Evolutionary conservation across 2,797 vertebrate species (phyloP).

Genomic region (Mycteria americana): DNA sequence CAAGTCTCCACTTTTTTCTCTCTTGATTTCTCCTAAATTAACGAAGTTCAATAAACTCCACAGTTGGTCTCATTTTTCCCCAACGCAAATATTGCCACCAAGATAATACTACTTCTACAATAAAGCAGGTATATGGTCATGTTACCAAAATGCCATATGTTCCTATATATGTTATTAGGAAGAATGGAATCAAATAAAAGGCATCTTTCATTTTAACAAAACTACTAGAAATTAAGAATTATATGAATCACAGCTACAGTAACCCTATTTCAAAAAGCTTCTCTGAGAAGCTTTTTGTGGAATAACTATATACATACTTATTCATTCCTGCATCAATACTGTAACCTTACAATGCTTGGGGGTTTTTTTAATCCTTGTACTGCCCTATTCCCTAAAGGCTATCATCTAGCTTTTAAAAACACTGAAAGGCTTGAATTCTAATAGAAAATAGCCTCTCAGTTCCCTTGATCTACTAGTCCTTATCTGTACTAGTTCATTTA

Average conservation of each 20-base stretch:
- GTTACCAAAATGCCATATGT: not conserved
- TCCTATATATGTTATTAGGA: not conserved
- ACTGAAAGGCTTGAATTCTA: not conserved
- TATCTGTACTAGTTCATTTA: not conserved
- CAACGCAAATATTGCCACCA: not conserved
- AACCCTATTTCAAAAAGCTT: not conserved
- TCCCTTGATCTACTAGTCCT: not conserved
- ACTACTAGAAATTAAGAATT: not conserved
- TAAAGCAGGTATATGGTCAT: not conserved
- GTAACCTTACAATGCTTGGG: not conserved
- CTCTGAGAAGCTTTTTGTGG: not conserved
- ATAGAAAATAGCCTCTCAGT: not conserved
- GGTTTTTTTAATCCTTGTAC: not conserved
- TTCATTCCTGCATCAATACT: not conserved
- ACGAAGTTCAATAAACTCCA: not conserved
- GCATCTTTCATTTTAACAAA: not conserved
- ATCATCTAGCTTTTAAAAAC: not conserved
- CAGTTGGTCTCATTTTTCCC: not conserved
- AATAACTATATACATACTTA: not conserved
- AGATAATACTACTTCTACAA: not conserved
- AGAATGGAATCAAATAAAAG: not conserved
- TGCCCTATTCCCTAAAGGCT: not conserved
- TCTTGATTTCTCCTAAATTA: not conserved
- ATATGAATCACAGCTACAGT: not conserved
- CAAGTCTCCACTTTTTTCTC: not conserved